Percentiles rank a stretch among this genome's conserved stretches.
These are phyloP conservation scores for Caranx ignobilis DNA, from an alignment of 2,113 vertebrate genomes.

Conservation along the genomic window DNA sequence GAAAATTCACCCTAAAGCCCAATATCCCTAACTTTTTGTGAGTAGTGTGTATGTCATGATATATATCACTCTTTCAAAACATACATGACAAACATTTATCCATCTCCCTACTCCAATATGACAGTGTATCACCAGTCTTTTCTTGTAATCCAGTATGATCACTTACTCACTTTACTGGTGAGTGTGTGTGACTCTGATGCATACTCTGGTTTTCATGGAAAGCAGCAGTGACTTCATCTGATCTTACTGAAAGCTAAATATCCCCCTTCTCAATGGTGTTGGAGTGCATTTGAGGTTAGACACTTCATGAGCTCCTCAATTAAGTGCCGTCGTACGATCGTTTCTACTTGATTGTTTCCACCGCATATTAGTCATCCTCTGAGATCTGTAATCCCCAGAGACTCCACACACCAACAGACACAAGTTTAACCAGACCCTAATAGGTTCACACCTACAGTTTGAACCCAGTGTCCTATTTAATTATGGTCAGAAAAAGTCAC, in stretches of 20 bases:
- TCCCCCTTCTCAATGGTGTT: background rate
- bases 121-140: background rate
- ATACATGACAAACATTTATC: too few relatives aligned
- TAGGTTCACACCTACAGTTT: background rate
- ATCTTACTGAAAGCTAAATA: background rate
- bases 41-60: too few relatives aligned
- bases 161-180: background rate
- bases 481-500: background rate
- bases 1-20: too few relatives aligned
- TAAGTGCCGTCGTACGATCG: background rate
- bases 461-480: background rate
- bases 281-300: background rate
- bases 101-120: too few relatives aligned
- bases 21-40: too few relatives aligned
- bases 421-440: background rate
- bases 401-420: slow-evolving; percentile 15
- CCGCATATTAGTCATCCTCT: slow-evolving; percentile 12
- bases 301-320: background rate
- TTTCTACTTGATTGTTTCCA: slow-evolving; percentile 13
- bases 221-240: background rate
- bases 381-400: slow-evolving; percentile 32
- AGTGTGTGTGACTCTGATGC: background rate
- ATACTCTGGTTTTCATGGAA: background rate
- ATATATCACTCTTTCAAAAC: too few relatives aligned
- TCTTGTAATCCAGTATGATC: background rate